Conservation (phyloP, 2,797 vertebrate genomes). For the Sciurus vulgaris region DNA sequence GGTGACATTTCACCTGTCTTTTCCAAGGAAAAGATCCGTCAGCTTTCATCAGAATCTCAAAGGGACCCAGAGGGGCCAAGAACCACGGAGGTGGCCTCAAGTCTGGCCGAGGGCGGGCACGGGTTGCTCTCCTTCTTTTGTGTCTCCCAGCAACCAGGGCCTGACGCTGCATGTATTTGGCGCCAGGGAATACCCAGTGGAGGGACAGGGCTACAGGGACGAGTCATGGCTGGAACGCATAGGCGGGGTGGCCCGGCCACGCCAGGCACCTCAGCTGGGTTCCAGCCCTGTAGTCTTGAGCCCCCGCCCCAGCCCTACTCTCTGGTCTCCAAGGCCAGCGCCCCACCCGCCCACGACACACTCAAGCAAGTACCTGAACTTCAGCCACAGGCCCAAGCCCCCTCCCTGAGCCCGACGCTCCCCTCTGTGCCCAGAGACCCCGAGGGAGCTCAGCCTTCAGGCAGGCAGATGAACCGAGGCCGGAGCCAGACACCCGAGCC, state of each 20-base stretch:
- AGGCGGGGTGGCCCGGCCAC: background rate
- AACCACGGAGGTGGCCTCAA: too few relatives aligned
- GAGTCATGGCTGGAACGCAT: background rate
- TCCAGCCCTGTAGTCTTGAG: background rate
- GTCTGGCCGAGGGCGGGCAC: background rate
- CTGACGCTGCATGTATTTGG: background rate
- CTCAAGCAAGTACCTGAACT: conserved; percentile 21
- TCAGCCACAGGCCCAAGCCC: background rate
- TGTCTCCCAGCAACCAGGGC: background rate
- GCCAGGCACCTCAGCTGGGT: background rate
- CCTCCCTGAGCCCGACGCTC: background rate
- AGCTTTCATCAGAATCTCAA: background rate
- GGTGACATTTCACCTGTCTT: background rate
- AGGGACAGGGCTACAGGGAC: background rate
- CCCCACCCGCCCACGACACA: background rate
- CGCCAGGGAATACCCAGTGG: background rate
- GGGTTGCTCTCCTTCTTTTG: too few relatives aligned
- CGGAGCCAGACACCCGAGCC: background rate
- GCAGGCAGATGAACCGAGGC: background rate
- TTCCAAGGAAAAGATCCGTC: background rate
- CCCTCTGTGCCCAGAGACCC: background rate
- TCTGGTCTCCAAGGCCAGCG: background rate
- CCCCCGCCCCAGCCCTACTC: too few relatives aligned
- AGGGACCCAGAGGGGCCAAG: background rate
- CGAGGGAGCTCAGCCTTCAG: background rate